Percentiles rank a stretch among this genome's conserved stretches.
Conservation (phyloP, 2,888 invertebrate species). For the Drosophila neotestacea region DNA sequence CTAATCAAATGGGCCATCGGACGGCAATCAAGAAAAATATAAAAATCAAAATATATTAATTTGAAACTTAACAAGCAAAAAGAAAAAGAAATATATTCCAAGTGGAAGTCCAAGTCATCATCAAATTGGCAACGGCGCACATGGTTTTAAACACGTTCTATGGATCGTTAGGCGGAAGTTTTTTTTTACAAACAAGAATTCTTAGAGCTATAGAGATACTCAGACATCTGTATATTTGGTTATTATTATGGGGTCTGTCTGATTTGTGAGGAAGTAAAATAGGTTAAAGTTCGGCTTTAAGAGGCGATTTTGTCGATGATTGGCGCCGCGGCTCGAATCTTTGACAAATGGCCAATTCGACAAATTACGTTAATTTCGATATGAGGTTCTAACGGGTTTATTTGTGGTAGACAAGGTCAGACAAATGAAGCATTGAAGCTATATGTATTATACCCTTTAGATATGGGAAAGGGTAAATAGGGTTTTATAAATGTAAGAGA, state of each 20-base stretch:
- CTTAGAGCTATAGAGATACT: slow-evolving; percentile 6
- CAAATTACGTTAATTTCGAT: slow-evolving; percentile 57
- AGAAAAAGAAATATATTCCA: slow-evolving; percentile 13
- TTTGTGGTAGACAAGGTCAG: slow-evolving; percentile 50
- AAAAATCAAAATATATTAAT: slow-evolving; percentile 18
- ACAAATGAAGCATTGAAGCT: slow-evolving; percentile 37
- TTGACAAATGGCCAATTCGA: slow-evolving; percentile 50
- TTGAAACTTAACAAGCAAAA: slow-evolving; percentile 18
- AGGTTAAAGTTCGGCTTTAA: slow-evolving; percentile 75
- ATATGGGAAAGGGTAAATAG: too few species aligned
- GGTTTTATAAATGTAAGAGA: background rate
- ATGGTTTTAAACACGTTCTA: slow-evolving; percentile 73
- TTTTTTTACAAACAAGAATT: slow-evolving; percentile 64
- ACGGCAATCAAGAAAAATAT: slow-evolving; percentile 15
- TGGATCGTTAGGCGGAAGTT: slow-evolving; percentile 63
- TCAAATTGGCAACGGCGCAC: slow-evolving; percentile 42
- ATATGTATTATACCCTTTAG: slow-evolving; percentile 19
- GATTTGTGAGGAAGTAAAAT: slow-evolving; percentile 75
- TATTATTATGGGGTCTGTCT: slow-evolving; percentile 23
- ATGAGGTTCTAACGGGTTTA: slow-evolving; percentile 66
- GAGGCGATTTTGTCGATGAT: slow-evolving; percentile 4
- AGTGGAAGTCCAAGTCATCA: slow-evolving; percentile 40
- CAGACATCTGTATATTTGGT: slow-evolving; percentile 7
- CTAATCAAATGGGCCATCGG: slow-evolving; percentile 63
- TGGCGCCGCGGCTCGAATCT: slow-evolving; percentile 55